Conservation (phyloP, 1,140 invertebrate species). For the Drosophila tsacasi region DNA sequence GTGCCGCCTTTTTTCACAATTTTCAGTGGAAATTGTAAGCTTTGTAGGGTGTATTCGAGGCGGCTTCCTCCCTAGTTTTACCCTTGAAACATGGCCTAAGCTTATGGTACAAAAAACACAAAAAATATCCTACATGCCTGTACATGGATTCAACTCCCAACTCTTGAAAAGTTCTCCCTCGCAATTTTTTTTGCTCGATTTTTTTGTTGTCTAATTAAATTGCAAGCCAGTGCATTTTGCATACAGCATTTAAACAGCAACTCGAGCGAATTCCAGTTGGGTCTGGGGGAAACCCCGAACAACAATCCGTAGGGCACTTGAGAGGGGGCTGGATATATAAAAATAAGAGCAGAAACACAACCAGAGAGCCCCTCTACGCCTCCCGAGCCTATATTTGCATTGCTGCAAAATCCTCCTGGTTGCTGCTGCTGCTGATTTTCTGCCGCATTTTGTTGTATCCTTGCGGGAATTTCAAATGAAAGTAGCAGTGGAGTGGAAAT, state of each 20-base stretch:
- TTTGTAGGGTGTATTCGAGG: conserved; percentile 1
- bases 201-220: conserved; percentile 81
- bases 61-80: conserved; percentile 28
- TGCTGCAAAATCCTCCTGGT: conserved; percentile 58
- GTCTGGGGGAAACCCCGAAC: conserved; percentile 6
- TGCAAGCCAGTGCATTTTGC: conserved; percentile 52
- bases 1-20: conserved; percentile 4
- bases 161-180: conserved; percentile 11
- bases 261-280: conserved; percentile 40
- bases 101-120: conserved; percentile 1
- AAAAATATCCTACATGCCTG: conserved; percentile 49
- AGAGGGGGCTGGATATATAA: conserved; percentile 7
- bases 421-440: conserved; percentile 66
- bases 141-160: conserved; percentile 43
- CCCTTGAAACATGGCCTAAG: conserved; percentile 74
- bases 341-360: conserved; percentile 35
- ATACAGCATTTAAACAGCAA: conserved; percentile 70
- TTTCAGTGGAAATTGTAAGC: conserved; percentile 10
- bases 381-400: conserved; percentile 61
- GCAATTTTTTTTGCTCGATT: conserved; percentile 14
- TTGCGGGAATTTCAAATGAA: conserved; percentile 79
- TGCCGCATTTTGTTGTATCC: conserved; percentile 73
- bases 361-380: conserved; percentile 5
- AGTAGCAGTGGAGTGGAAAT: conserved; percentile 67
- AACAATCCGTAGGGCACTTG: conserved; percentile 63